Percentiles rank a stretch among this genome's conserved stretches.
Conservation (phyloP, 2,797 vertebrate species). For the Phaenicophaeus curvirostris region DNA sequence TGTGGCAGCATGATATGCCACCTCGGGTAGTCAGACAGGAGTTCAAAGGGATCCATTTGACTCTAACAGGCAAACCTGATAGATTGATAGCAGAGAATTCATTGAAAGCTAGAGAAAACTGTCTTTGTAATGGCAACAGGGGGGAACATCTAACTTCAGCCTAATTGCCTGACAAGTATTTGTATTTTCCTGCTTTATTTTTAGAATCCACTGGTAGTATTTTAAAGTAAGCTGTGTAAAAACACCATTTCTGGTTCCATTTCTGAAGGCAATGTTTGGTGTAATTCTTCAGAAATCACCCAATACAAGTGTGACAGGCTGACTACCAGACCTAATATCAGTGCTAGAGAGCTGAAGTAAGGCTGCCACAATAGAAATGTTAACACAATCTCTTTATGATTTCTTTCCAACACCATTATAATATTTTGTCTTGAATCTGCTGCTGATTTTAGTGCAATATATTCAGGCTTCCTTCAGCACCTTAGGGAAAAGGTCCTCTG, state of each 20-base stretch:
- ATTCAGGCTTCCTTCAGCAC: not conserved
- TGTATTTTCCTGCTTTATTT: not conserved
- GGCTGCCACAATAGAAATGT: not conserved
- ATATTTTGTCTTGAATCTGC: not conserved
- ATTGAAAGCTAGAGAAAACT: not conserved
- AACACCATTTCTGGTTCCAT: not conserved
- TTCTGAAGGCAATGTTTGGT: not conserved
- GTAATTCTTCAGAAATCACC: not conserved
- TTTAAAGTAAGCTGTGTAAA: not conserved
- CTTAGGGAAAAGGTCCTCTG: not conserved
- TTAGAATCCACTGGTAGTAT: not conserved
- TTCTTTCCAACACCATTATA: not conserved
- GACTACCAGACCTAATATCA: not conserved
- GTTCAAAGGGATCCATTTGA: not conserved
- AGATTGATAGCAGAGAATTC: not conserved
- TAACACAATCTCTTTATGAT: not conserved
- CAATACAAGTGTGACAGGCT: fast-evolving
- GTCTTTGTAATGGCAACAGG: not conserved
- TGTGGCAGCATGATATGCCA: not conserved
- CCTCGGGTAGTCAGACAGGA: not conserved
- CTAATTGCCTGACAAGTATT: not conserved
- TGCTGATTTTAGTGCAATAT: not conserved
- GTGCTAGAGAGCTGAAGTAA: not conserved
- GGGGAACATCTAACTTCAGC: not conserved
- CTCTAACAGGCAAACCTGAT: not conserved